Evolutionary conservation across 2,797 vertebrate species (phyloP), one percentile per base, ranked within the genome.

Genomic region (Tapirus indicus): DNA sequence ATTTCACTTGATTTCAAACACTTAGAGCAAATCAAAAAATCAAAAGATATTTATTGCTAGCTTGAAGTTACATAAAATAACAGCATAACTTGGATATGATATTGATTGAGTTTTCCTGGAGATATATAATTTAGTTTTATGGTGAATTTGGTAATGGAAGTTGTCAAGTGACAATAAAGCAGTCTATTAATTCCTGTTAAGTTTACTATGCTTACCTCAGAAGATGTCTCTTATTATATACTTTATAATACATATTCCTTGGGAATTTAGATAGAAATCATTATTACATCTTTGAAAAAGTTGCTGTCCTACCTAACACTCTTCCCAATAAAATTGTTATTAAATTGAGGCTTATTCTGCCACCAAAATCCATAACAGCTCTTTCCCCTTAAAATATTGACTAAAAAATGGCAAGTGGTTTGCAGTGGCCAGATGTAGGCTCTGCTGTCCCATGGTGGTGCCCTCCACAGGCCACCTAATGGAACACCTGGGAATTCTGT

Each of bases 131-230:
- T 96, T 86, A 96, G 74, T 96, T 97, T 97, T 95, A 96, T 84
- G 82, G 62, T 78, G 17, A 96, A 91, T 96, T 98, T 96, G 86
- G 82, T 95, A 95, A 96, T 79, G 75, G 60, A 95, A 72, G 16
- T 95, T 97, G 74, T 95, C 95, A 97, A 89, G 29, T 91, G 87
- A 92, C 44, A 84, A 21, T 89, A 60, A 92, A 95, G 89, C 52
- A 96, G 92, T 95, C 80, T 96, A 96, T 95, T 97, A 97, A 97
- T 97, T 97, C 64, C 90, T 82, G 94, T 95, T 94, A 95, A 75
- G 54, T 95, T 97, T 96, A 95, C 82, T 84, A 32, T 91, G 35
- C 52, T 96, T 72, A 69, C 87, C 78, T 94, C 47, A 93, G 75
- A 94, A 68, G 56, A 69, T 58, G 7, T 1, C n/a, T 91, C 87